Base-by-base conservation (phyloP, 1,140 invertebrate genomes). In the Venturia canescens region DNA sequence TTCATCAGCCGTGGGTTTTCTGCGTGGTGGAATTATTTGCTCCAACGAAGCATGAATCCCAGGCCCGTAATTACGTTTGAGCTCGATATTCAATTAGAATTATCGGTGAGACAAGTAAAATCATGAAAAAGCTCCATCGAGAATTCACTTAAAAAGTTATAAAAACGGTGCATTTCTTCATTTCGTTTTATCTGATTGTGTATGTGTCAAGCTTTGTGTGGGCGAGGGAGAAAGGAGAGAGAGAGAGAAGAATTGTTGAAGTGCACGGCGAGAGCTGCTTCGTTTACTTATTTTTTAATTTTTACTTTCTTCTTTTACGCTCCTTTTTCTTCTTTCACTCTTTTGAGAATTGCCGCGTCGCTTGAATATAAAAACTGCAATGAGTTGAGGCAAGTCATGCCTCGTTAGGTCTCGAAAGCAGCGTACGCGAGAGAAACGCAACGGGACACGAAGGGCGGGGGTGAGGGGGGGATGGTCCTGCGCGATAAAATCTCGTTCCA, bases 21-120 rank as follows among this genome's bases (percentile, higher is more conserved):
- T 87, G 88, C 89, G 88, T 90, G 85, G 85, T 88, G 90, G 89
- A 91, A 91, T 92, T 91, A 92, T 92, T 91, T 91, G 90, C 90
- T 91, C 88, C 90, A 87, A 78, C 90, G 90, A 89, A 91, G 90
- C 91, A 91, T 91, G 90, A 92, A 92, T 92, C 91, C 89, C 89
- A 89, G 89, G 27, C 26, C 88, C 89, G 89, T 92, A 91, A 92
- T 92, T 92, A 92, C 90, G 90, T 91, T 91, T 90, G 84, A 34
- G 90, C 88, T 87, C 89, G 90, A 92, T 92, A 92, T 92, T 92
- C 90, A 91, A 92, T 92, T 92, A 92, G 88, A 90, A 91, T 90
- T 91, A 89, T 87, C 87, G 86, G 82, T 82, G 82, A 78, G 83
- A 79, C 82, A 69, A 82, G 81, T 21, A 38, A 71, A 53, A 16